Evolutionary conservation across 2,797 vertebrate genomes (phyloP).

Genomic region (Chelon labrosus): DNA sequence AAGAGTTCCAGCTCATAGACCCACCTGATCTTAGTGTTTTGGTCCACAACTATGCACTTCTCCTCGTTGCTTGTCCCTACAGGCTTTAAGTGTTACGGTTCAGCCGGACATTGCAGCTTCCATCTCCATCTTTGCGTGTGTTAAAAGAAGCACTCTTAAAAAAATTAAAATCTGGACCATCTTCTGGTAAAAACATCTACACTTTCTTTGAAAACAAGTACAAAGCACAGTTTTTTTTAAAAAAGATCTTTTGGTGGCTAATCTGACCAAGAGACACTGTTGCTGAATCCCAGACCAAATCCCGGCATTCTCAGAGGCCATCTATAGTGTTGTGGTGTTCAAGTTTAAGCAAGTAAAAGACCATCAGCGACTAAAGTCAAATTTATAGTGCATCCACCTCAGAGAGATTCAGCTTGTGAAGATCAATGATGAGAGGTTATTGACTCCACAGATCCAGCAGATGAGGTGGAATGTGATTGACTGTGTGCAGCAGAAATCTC

Average conservation of each 20-base stretch:
- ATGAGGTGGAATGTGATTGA: neutral
- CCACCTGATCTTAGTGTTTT: conserved; percentile 25
- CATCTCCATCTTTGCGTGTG: neutral
- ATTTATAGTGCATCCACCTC: neutral
- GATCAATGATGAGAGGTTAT: neutral
- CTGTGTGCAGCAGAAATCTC: neutral
- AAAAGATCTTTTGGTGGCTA: neutral
- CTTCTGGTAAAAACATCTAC: conserved; percentile 17
- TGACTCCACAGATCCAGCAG: neutral
- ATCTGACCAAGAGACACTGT: neutral
- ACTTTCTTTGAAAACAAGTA: neutral
- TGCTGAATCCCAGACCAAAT: conserved; percentile 4
- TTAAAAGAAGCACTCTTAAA: neutral
- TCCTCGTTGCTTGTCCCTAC: conserved; percentile 3
- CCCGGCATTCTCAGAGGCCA: conserved; percentile 21
- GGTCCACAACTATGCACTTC: neutral
- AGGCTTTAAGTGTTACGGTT: conserved; percentile 17
- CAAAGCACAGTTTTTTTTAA: neutral
- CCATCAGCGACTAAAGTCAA: neutral
- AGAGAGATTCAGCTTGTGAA: neutral
- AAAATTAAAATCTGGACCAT: neutral
- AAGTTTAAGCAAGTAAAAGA: conserved; percentile 4
- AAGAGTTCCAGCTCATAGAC: conserved; percentile 51
- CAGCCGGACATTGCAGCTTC: conserved; percentile 1
- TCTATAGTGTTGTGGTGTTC: conserved; percentile 38